Base-by-base conservation (phyloP, 2,888 invertebrate genomes). In the Elmis aenea region DNA sequence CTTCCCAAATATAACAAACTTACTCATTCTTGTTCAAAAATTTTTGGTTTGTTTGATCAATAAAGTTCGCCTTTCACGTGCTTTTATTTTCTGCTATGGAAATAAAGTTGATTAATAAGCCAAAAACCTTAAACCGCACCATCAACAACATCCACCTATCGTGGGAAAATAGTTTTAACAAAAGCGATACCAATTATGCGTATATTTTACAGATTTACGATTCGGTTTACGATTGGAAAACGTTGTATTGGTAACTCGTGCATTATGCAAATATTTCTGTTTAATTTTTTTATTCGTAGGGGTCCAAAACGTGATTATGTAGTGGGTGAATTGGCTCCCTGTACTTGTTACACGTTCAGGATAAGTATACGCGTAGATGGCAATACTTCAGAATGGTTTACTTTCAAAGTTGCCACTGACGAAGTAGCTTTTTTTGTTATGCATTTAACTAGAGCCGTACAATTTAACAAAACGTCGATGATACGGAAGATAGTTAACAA, bases 271-370 rank as follows among this genome's bases (percentile, higher is more conserved):
- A 13, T 12, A 21, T 26, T 12, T 35, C 8, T 26, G 2, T 24
- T 26, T 9, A 26, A 32, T 63, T 62, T 9, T n/a, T n/a, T n/a
- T n/a, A n/a, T n/a, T n/a, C n/a, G n/a, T 60, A 74, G 75, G 44
- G 76, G 76, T 1, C 66, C 66, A 0, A 72, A 68, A 56, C 67
- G 64, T 1, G 55, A 48, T 2, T 68, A 64, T 47, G 59, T 54
- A 18, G 68, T 76, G 14, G 65, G 68, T 16, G 62, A 71, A 43
- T 54, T 77, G 6, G 64, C 70, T 1, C 72, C 75, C 1, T 64
- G 70, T 37, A 67, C 69, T 13, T 72, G 70, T 4, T 74, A 75
- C 51, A 66, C 61, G 25, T 75, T 76, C 46, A 59, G 74, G 8
- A 40, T 76, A 2, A 65, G 63, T 55, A 57, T 65, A 1, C 42